These are phyloP conservation scores for Latheticus oryzae DNA, from an alignment of 2,888 invertebrate species.

Conservation along the genomic window DNA sequence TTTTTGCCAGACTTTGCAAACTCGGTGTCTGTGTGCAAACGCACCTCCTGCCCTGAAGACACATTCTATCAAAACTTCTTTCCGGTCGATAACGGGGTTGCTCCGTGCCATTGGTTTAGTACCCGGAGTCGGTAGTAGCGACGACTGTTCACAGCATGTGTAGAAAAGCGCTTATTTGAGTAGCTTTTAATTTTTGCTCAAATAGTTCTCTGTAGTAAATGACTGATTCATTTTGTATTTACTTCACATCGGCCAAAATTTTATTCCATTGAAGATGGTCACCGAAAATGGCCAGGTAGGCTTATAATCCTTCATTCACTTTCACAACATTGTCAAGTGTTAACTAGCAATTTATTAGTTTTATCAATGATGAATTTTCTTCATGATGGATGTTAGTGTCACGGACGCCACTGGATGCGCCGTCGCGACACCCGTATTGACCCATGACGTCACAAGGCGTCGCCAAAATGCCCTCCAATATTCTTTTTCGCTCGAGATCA, in stretches of 20 bases:
- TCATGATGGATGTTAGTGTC: no score
- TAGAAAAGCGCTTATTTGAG: slow-evolving; percentile 56
- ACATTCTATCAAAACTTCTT: slow-evolving; percentile 61
- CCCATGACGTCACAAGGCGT: slow-evolving; percentile 66
- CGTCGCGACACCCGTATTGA: slow-evolving; percentile 66
- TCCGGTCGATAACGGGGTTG: slow-evolving; percentile 65
- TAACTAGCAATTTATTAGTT: no score
- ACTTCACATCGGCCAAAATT: no score
- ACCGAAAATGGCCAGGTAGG: slow-evolving; percentile 64
- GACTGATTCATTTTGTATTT: no score
- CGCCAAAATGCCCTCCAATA: slow-evolving; percentile 57
- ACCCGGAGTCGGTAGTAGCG: slow-evolving; percentile 46
- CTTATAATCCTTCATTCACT: no score
- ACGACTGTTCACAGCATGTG: slow-evolving; percentile 55
- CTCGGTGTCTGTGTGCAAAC: slow-evolving; percentile 15
- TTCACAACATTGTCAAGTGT: no score
- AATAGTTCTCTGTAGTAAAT: slow-evolving; percentile 23
- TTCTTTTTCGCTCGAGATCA: slow-evolving; percentile 36
- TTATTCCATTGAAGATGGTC: slow-evolving; percentile 57
- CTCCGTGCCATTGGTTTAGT: slow-evolving; percentile 59
- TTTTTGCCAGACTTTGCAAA: no score
- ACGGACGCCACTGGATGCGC: slow-evolving; percentile 56
- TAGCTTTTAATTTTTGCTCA: slow-evolving; percentile 37
- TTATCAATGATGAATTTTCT: no score
- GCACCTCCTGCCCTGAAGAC: slow-evolving; percentile 17